phyloP scores from a whole-genome alignment of 2,888 invertebrate genomes.

The Panopea generosa region DNA sequence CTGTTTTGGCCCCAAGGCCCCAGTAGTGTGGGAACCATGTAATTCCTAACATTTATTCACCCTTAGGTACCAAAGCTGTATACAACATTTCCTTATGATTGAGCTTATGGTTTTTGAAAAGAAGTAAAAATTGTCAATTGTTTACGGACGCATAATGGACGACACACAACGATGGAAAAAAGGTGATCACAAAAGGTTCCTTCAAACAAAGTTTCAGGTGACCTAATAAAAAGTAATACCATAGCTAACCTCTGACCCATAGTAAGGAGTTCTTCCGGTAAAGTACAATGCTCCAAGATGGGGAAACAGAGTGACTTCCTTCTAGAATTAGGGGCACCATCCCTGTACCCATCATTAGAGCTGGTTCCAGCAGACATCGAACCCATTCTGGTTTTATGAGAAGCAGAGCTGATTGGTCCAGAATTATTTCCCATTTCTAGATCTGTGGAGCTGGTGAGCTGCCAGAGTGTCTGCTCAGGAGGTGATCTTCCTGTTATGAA shows the following conservation, averaged over 20 bases:
- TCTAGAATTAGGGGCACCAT: conserved; percentile 71
- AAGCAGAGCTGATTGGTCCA: conserved; percentile 18
- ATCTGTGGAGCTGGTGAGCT: conserved; percentile 31
- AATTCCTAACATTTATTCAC: too few relatives aligned
- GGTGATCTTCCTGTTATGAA: conserved; percentile 15
- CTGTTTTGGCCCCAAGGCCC: too few relatives aligned
- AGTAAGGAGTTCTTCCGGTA: conserved; percentile 68
- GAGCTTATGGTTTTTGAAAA: too few relatives aligned
- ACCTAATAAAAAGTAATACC: too few relatives aligned
- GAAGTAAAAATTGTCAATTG: too few relatives aligned
- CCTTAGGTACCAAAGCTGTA: too few relatives aligned
- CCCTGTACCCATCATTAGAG: conserved; percentile 64
- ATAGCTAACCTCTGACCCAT: conserved; percentile 78
- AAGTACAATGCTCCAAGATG: conserved; percentile 71
- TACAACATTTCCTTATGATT: too few relatives aligned
- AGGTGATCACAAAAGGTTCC: too few relatives aligned
- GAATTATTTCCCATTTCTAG: background rate
- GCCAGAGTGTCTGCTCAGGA: conserved; percentile 40
- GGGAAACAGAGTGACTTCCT: conserved; percentile 73
- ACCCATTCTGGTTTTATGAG: background rate
- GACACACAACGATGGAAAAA: too few relatives aligned
- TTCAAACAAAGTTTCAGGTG: too few relatives aligned
- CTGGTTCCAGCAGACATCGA: background rate
- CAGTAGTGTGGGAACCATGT: too few relatives aligned
- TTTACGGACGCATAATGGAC: too few relatives aligned